Base-by-base conservation (phyloP, 2,113 vertebrate genomes). In the Tiliqua scincoides region DNA sequence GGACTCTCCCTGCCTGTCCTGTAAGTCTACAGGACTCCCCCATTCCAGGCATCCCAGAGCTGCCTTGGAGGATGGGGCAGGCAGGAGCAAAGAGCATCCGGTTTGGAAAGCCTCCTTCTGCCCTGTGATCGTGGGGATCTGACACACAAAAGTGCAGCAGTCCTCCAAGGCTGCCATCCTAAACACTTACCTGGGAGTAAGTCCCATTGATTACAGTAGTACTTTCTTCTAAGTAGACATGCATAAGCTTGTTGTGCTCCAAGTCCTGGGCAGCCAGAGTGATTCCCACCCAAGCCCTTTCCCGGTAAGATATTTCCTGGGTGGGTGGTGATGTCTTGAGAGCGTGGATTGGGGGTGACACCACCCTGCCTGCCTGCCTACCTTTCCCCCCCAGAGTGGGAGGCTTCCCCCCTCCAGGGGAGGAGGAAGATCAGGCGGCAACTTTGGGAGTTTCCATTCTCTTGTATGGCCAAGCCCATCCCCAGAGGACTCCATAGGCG, bases 391-490 rank as follows among this genome's bases (percentile, higher is more conserved):
- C 1, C 15, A 74, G 2, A 21, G 43, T 21, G 30, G 30, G 18
- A 6, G 27, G 9, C 2, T 21, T 1, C n/a, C n/a, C n/a, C n/a
- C n/a, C n/a, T n/a, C n/a, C n/a, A n/a, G n/a, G n/a, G 37, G 43
- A 1, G 12, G 37, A 23, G 35, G 48, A 10, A 4, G 70, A 62
- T 11, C 43, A 10, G 83, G 23, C 72, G 30, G 35, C 6, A 83
- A 84, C 82, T 75, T 52, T 32, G 71, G 59, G 82, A 75, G 82
- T 84, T 84, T 75, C 82, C 82, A 74, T 84, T 63, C 71, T 59
- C 82, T 75, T 84, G 70, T 83, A 74, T 63, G 71, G 82, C 37
- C 2, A 67, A 17, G 43, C 83, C 14, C 2, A 23, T 75, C 54
- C 52, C 54, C 57, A 3, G 0, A 40, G 63, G 17, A 14, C 35